Conservation (phyloP, 2,797 vertebrate genomes). For the Sebastes elongatus region DNA sequence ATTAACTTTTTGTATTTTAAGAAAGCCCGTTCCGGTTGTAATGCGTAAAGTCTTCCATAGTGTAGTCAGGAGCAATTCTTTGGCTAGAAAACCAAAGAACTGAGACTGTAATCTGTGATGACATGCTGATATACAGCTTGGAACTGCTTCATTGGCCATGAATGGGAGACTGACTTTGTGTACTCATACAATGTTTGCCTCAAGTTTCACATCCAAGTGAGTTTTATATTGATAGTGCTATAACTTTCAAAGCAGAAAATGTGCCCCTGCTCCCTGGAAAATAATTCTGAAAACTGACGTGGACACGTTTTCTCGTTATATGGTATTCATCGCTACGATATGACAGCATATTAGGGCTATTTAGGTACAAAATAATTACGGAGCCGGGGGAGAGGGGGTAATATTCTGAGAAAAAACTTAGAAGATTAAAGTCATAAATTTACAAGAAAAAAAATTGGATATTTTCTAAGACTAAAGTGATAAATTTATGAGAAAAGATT, state of each 20-base stretch:
- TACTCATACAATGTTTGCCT: slow-evolving; percentile 52
- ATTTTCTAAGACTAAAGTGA: too few relatives aligned
- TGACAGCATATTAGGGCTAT: too few relatives aligned
- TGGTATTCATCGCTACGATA: slow-evolving; percentile 34
- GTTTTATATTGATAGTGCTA: slow-evolving; percentile 50
- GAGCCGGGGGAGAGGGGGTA: too few relatives aligned
- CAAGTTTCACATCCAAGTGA: slow-evolving; percentile 58
- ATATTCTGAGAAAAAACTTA: too few relatives aligned
- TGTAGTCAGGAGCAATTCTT: slow-evolving; percentile 5
- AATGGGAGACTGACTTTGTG: slow-evolving; percentile 62
- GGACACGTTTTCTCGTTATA: slow-evolving; percentile 44
- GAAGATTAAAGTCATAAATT: too few relatives aligned
- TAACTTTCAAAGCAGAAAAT: slow-evolving; percentile 56
- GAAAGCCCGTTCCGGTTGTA: neutral
- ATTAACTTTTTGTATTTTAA: slow-evolving; percentile 24
- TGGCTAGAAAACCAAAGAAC: slow-evolving; percentile 40
- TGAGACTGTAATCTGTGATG: slow-evolving; percentile 59
- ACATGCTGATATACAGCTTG: slow-evolving; percentile 63
- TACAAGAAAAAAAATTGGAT: too few relatives aligned
- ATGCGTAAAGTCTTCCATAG: slow-evolving; percentile 12
- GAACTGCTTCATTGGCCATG: slow-evolving; percentile 64
- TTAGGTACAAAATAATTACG: too few relatives aligned
- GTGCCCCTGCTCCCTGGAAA: slow-evolving; percentile 18
- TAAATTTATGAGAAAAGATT: too few relatives aligned
- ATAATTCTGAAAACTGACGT: slow-evolving; percentile 39